Conservation (phyloP, 2,888 invertebrate genomes). For the Phortica magna region DNA sequence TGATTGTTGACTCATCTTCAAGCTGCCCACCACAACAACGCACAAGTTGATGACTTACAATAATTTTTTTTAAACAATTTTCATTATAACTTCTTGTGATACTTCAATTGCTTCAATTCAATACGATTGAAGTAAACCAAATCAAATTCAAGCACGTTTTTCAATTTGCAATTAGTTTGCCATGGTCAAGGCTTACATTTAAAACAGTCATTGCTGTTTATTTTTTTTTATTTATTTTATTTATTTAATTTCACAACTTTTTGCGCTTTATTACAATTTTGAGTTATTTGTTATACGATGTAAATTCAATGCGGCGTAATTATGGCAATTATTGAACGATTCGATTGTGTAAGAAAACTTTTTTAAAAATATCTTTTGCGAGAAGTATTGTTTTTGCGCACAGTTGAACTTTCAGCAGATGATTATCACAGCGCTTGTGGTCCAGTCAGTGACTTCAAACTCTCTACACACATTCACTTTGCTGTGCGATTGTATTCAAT, state of each 20-base stretch:
- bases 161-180: slow-evolving; percentile 65
- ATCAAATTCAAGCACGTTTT: slow-evolving; percentile 58
- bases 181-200: slow-evolving; percentile 60
- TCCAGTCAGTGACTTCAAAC: neutral
- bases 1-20: neutral
- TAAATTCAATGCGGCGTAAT: neutral
- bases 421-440: neutral
- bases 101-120: neutral
- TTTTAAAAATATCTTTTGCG: neutral
- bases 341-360: neutral
- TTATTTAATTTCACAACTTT: no score
- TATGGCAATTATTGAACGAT: neutral
- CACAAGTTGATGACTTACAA: neutral
- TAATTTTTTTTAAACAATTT: slow-evolving; percentile 42
- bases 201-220: neutral
- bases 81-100: slow-evolving; percentile 33
- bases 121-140: neutral
- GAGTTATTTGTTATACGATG: no score
- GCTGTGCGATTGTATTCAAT: neutral
- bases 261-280: no score
- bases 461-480: neutral
- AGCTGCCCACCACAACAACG: neutral
- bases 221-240: neutral
- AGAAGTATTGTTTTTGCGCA: neutral
- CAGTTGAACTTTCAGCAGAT: neutral